A percentile compares a stretch with the other conserved stretches of the same genome.
These are phyloP conservation scores for Amia ocellicauda DNA, from an alignment of 2,113 vertebrate species.

Conservation along the genomic window DNA sequence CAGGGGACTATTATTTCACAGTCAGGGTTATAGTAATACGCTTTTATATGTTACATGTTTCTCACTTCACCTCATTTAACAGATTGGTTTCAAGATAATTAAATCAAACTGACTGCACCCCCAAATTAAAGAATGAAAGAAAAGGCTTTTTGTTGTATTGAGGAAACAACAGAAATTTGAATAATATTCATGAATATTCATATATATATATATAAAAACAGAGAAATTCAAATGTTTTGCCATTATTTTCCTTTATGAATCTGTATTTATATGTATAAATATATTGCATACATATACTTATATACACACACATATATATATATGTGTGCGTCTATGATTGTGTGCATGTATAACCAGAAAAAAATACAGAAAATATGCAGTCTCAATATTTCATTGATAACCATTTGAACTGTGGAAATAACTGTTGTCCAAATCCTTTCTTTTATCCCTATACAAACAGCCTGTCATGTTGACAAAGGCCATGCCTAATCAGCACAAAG, in stretches of 20 bases:
- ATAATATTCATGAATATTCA: too few relatives aligned
- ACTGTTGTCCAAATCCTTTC: constrained; percentile 60
- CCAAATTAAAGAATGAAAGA: too few relatives aligned
- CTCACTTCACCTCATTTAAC: constrained; percentile 30
- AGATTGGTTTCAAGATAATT: constrained; percentile 32
- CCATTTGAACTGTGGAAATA: constrained; percentile 46
- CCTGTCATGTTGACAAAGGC: constrained; percentile 59
- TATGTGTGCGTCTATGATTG: constrained; percentile 11
- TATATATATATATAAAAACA: constrained; percentile 28
- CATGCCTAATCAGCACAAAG: constrained; percentile 62
- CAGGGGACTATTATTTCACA: constrained; percentile 39
- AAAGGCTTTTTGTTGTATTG: too few relatives aligned
- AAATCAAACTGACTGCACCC: too few relatives aligned
- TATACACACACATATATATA: constrained; percentile 7
- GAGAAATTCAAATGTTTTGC: background rate
- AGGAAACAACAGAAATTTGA: too few relatives aligned
- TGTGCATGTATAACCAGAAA: too few relatives aligned
- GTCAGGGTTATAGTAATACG: constrained; percentile 27
- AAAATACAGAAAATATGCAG: too few relatives aligned
- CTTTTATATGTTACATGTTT: constrained; percentile 27
- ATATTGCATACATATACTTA: too few relatives aligned
- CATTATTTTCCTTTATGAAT: too few relatives aligned
- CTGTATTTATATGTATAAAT: too few relatives aligned
- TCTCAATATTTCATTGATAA: constrained; percentile 48
- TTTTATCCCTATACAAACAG: constrained; percentile 59